Evolutionary conservation across 1,140 invertebrate species (phyloP), one percentile per base, ranked within the genome.

Genomic region (Calliopsis andreniformis): DNA sequence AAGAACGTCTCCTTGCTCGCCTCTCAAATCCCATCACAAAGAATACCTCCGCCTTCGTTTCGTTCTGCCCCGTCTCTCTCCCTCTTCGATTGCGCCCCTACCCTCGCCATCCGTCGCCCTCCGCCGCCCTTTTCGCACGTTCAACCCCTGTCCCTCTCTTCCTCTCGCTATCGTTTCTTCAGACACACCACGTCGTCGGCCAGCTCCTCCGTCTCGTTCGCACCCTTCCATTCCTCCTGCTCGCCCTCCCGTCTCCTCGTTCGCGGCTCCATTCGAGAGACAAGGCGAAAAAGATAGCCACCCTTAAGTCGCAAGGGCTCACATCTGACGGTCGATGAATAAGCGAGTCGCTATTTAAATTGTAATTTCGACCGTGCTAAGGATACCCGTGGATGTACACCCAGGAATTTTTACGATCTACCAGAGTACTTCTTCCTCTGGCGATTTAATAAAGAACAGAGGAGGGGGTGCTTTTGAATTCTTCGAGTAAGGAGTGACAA

Each of bases 1-100:
- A 85, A 88, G 87, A 86, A 86, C 83, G 86, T 86, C 85, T 88
- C 78, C 73, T 70, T 72, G 70, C 78, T 79, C 75, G 85, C 80
- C 86, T 86, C 84, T 88, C 80, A 87, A 89, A 89, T 89, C 87
- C 85, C 88, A 86, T 86, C 83, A 87, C 87, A 89, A 89, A 89
- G 88, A 88, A 87, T 85, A 79, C 70, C 49, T 67, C 78, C 66
- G 64, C 70, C 63, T 76, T 75, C 67, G 30, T 39, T 20, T 28
- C 53, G 25, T n/a, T n/a, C 61, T 56, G 62, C 67, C 7, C 35
- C 68, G 62, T 42, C 51, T 10, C 43, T 30, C 43, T 63, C 53
- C 25, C 63, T 64, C 12, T 20, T 43, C 39, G 12, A n/a, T 47
- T 59, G n/a, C 73, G 28, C 61, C 49, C 23, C 64, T 51, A 47